Base-by-base conservation (phyloP, 2,113 vertebrate genomes). In the Phalacrocorax pelagicus region DNA sequence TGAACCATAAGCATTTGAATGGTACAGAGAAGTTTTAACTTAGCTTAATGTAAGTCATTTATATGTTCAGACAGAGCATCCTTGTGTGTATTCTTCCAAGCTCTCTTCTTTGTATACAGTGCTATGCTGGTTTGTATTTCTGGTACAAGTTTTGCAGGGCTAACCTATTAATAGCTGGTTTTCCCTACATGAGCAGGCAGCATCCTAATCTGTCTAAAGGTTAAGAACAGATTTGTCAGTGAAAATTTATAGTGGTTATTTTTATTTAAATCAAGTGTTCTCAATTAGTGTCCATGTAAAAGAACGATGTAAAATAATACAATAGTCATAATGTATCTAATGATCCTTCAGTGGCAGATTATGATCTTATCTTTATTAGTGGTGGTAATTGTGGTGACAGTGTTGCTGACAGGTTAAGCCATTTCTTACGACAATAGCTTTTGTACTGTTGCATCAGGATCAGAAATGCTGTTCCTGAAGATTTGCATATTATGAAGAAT, bases 401-500 rank as follows among this genome's bases (percentile, higher is more conserved):
- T 38, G 26, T 59, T 62, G 71, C 86, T 96, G 92, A 91, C 91
- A 93, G 55, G 72, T 96, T 94, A 90, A 96, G 92, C 73, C 72
- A 24, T 86, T 92, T 87, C 91, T 89, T 81, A 80, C 15, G 1
- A 88, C 91, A 94, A 22, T 73, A 59, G 85, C 75, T 92, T 96
- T 96, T 93, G 88, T 97, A 81, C 81, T 67, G 52, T 87, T 93
- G 86, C 90, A 88, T 78, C 3, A 17, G 90, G 79, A 95, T 86
- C 75, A 92, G 79, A 94, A 95, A 92, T 72, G 74, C 80, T 69
- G 82, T 52, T 96, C 88, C 93, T 86, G 77, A 61, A 94, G 79
- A 94, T 94, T 89, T 97, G 80, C 90, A 86, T 95, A 75, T 46
- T 74, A 34, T 59, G 69, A 95, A 94, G 94, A 96, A 96, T 30